Base-by-base conservation (phyloP, 1,140 invertebrate genomes). In the Drosophila asahinai region DNA sequence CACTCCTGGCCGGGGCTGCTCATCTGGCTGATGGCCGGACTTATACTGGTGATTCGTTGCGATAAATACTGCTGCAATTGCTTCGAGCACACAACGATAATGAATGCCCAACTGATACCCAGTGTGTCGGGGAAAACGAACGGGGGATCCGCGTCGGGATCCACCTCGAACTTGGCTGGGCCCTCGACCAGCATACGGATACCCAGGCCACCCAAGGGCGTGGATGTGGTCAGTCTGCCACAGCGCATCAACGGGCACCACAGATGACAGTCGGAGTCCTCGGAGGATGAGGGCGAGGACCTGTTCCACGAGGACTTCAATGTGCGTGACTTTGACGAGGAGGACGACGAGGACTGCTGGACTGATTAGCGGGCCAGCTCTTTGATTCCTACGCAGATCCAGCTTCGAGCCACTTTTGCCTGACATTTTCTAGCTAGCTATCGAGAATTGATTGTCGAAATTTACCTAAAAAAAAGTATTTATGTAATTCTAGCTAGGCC, bases 231-330 rank as follows among this genome's bases (percentile, higher is more conserved):
- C 36, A 77, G 89, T 5, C 59, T 93, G 62, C 91, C 92, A 14
- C 87, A 89, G 12, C 84, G 75, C 17, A 62, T 91, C 19, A 91
- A 71, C 57, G 80, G 80, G 8, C 60, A 82, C 1, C 58, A 82
- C 1, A 93, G 92, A 83, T 93, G 92, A 93, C 92, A 93, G 51
- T 86, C 91, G 33, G 91, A 89, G 77, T 92, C 91, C 76, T 92
- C 92, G 68, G 86, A 89, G 38, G 82, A 86, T 55, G 92, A 93
- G 77, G 80, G 89, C 70, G 92, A 92, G 38, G 91, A 92, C 57
- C 72, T 92, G 14, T 92, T 92, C 61, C 83, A 92, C 62, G 91
- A 92, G 80, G 91, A 92, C 51, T 92, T 92, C 60, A 92, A 91
- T 81, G 83, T 92, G 17, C 71, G 79, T 17, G 91, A 92, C 54